Evolutionary conservation across 2,888 invertebrate species (phyloP).

Genomic region (Thelaira solivaga): DNA sequence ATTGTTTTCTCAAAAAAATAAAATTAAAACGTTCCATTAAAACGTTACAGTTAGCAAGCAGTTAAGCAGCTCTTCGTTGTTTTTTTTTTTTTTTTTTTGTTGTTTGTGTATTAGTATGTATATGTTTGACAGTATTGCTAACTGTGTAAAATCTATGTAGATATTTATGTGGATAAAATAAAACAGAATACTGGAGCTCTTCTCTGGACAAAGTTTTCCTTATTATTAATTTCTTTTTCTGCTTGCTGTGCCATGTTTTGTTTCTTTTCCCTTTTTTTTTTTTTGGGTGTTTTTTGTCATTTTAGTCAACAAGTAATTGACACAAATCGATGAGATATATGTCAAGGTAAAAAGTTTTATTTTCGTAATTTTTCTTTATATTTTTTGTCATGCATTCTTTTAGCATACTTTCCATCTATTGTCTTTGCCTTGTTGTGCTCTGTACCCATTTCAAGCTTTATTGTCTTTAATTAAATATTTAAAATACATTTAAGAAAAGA

Average conservation of each 20-base stretch:
- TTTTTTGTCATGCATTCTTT: background rate
- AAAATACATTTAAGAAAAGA: slow-evolving; percentile 47
- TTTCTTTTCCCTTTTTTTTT: no score
- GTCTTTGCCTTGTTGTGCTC: slow-evolving; percentile 27
- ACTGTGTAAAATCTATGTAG: background rate
- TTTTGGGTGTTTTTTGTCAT: no score
- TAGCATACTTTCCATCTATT: slow-evolving; percentile 21
- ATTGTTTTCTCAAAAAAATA: slow-evolving; percentile 1
- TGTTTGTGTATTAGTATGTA: background rate
- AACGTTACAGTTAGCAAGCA: slow-evolving; percentile 61
- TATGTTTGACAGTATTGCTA: background rate
- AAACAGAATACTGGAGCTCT: slow-evolving; percentile 36
- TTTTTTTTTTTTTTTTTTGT: background rate
- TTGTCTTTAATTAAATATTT: slow-evolving; percentile 63
- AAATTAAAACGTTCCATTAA: slow-evolving; percentile 46
- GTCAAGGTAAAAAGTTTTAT: slow-evolving; percentile 69
- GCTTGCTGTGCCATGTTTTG: slow-evolving; percentile 22
- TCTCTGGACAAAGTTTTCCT: slow-evolving; percentile 51
- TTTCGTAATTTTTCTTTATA: slow-evolving; percentile 6
- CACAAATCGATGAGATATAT: slow-evolving; percentile 74
- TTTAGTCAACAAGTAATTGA: slow-evolving; percentile 72
- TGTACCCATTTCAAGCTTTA: slow-evolving; percentile 43
- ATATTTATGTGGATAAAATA: background rate
- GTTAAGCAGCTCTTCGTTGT: slow-evolving; percentile 53
- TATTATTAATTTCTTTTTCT: background rate